Percentiles rank a stretch among this genome's conserved stretches.
Evolutionary conservation across 2,797 vertebrate species (phyloP).

Genomic region (Chanos chanos): DNA sequence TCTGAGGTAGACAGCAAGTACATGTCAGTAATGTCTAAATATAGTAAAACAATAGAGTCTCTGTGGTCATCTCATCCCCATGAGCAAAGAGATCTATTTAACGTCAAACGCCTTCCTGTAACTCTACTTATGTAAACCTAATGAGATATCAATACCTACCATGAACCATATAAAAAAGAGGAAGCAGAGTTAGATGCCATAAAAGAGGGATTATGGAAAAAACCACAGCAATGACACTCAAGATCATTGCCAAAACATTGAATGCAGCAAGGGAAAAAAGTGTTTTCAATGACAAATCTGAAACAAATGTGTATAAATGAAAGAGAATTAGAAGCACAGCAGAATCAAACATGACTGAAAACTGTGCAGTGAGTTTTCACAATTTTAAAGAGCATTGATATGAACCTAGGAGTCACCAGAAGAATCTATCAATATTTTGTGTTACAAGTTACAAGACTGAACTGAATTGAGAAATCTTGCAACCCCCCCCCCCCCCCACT

Average conservation of each 20-base stretch:
- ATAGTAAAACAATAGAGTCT: neutral
- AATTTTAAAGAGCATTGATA: neutral
- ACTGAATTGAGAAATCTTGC: neutral
- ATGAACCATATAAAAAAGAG: slow-evolving; percentile 3
- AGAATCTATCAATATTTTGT: neutral
- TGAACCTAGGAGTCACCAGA: no score
- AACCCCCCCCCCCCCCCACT: no score
- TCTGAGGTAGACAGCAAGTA: no score
- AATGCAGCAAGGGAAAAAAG: neutral
- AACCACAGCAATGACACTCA: neutral
- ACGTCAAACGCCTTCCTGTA: slow-evolving; percentile 4
- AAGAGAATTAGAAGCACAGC: neutral
- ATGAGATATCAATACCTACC: slow-evolving; percentile 6
- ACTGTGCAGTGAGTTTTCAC: neutral
- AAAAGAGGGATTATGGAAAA: slow-evolving; percentile 1
- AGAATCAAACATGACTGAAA: neutral
- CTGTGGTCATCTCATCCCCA: neutral
- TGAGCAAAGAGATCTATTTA: neutral
- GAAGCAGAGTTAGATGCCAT: neutral
- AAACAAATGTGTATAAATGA: slow-evolving; percentile 6
- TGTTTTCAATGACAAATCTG: slow-evolving; percentile 8
- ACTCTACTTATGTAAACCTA: neutral
- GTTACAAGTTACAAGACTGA: neutral
- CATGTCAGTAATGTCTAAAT: no score
- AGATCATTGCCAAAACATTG: neutral